phyloP scores from a whole-genome alignment of 2,797 vertebrate species.

The Hypotaenidia okinawae region DNA sequence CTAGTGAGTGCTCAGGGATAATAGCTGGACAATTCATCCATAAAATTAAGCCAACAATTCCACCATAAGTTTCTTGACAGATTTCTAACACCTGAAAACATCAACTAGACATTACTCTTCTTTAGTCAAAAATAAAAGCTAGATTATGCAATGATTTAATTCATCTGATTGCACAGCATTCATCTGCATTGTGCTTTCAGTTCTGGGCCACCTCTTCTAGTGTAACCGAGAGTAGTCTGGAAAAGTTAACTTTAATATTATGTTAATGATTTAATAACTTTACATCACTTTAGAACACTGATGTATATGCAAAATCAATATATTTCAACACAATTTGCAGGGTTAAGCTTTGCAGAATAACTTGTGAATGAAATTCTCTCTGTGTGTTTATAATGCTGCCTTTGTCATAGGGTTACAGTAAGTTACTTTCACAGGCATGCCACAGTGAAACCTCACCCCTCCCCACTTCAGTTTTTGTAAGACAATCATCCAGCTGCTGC shows the following conservation, averaged over 20 bases:
- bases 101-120: not conserved
- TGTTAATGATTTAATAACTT: not conserved
- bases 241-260: not conserved
- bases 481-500: not conserved
- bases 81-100: not conserved
- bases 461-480: not conserved
- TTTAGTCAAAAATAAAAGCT: not conserved
- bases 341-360: not conserved
- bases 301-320: not conserved
- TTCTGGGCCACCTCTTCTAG: not conserved
- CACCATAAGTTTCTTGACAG: constrained; percentile 11
- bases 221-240: not conserved
- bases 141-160: not conserved
- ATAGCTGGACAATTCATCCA: constrained; percentile 45
- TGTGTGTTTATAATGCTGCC: not conserved
- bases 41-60: constrained; percentile 56
- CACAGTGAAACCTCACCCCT: not conserved
- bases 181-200: not conserved
- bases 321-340: not conserved
- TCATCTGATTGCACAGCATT: not conserved
- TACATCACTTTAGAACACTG: not conserved
- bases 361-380: not conserved
- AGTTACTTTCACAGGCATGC: not conserved
- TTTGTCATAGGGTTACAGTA: not conserved
- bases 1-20: not conserved